These are phyloP conservation scores for Plodia interpunctella DNA, from an alignment of 1,140 invertebrate genomes.

Conservation along the genomic window DNA sequence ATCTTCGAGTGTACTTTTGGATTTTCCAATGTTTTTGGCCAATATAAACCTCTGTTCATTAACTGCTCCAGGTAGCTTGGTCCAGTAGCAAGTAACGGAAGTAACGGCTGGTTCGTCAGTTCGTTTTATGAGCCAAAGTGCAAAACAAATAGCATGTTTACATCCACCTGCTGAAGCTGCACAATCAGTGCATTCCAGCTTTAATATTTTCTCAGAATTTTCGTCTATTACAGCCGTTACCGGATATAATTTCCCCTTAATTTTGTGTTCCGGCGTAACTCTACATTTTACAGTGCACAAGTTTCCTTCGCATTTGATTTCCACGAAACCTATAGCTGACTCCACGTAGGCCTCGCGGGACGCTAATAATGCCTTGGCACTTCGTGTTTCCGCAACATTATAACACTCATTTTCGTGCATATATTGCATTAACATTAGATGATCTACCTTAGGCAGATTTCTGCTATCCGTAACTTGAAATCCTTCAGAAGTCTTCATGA, in stretches of 20 bases:
- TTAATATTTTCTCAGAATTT: conserved; percentile 22
- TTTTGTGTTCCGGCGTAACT: conserved; percentile 24
- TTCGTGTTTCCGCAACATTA: conserved; percentile 11
- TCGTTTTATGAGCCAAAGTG: conserved; percentile 9
- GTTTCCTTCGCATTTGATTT: conserved; percentile 3
- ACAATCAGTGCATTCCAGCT: conserved; percentile 33
- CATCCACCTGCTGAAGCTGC: conserved; percentile 29
- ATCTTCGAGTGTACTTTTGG: too few relatives aligned
- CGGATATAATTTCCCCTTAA: conserved; percentile 19
- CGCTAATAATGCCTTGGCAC: neutral
- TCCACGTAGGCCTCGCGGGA: neutral
- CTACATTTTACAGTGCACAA: conserved; percentile 15
- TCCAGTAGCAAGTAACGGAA: conserved; percentile 10
- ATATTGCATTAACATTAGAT: conserved; percentile 10
- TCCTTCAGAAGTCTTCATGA: neutral
- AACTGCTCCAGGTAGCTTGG: neutral
- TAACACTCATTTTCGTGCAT: neutral
- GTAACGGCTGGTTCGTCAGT: conserved; percentile 12
- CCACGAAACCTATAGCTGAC: conserved; percentile 13
- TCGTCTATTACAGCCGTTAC: conserved; percentile 26
- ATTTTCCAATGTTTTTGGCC: too few relatives aligned
- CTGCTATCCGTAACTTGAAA: conserved; percentile 8
- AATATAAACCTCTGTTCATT: too few relatives aligned
- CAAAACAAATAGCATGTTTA: conserved; percentile 13
- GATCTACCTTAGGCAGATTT: conserved; percentile 14